Conservation (phyloP, 2,797 vertebrate species). For the Epinephelus coioides region DNA sequence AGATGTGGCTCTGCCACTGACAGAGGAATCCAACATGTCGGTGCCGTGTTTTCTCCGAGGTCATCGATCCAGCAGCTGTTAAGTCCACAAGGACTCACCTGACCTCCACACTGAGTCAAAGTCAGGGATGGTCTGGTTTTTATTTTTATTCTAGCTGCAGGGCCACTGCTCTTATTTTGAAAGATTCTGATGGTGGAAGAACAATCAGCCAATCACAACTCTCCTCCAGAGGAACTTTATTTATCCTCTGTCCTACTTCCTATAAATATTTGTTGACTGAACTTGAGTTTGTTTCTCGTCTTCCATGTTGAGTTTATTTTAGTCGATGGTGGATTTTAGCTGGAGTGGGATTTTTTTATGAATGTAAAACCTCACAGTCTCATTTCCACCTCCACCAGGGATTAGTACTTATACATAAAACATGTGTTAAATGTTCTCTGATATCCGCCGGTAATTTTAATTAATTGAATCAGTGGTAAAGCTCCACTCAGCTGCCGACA, state of each 20-base stretch:
- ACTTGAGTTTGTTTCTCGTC: not conserved
- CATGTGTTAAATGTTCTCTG: conserved; percentile 22
- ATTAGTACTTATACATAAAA: conserved; percentile 44
- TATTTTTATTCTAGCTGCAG: not conserved
- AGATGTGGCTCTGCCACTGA: too few relatives aligned
- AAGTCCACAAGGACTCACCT: too few relatives aligned
- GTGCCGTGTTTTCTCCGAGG: too few relatives aligned
- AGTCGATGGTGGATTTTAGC: not conserved
- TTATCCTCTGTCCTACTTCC: conserved; percentile 24
- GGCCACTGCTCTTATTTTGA: not conserved
- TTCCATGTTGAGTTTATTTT: conserved; percentile 19
- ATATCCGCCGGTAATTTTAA: conserved; percentile 38
- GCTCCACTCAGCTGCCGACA: conserved; percentile 1
- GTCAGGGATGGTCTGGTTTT: too few relatives aligned
- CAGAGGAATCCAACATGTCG: too few relatives aligned
- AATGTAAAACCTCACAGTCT: conserved; percentile 11
- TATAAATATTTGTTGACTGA: conserved; percentile 18
- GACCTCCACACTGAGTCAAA: too few relatives aligned
- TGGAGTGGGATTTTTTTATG: not conserved
- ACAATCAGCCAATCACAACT: not conserved
- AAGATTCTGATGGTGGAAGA: not conserved
- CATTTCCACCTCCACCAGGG: conserved; percentile 14
- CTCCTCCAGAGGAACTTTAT: not conserved
- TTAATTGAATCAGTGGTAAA: conserved; percentile 32
- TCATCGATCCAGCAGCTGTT: too few relatives aligned